phyloP scores from a whole-genome alignment of 1,140 invertebrate genomes.

The Doryteuthis pealeii region DNA sequence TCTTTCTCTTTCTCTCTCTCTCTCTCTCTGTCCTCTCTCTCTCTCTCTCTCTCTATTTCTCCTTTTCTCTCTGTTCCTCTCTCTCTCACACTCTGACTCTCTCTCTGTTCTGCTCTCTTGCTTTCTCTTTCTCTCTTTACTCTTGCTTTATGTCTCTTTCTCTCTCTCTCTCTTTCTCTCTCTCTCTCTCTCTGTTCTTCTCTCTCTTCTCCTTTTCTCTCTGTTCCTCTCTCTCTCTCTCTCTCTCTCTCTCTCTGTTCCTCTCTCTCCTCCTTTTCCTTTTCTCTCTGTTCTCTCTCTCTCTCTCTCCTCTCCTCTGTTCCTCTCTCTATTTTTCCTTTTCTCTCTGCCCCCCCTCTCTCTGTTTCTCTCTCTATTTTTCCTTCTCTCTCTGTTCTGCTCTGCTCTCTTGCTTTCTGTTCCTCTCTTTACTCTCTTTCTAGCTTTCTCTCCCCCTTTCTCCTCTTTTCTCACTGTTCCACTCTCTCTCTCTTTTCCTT shows the following conservation, averaged over 20 bases:
- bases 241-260: neutral
- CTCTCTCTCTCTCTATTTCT: too few species aligned
- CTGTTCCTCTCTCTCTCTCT: neutral
- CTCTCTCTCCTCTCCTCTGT: neutral
- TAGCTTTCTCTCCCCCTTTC: neutral
- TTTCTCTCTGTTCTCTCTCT: neutral
- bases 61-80: fast-evolving
- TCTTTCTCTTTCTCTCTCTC: neutral
- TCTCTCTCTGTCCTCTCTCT: too few species aligned
- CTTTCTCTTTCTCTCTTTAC: neutral
- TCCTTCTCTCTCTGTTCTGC: neutral
- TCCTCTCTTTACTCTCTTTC: neutral
- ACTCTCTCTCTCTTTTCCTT: neutral
- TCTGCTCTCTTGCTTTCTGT: neutral
- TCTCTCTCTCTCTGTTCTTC: neutral
- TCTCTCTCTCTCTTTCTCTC: constrained; percentile 1
- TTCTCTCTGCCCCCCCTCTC: neutral
- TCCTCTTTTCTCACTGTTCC: neutral
- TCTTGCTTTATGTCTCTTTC: neutral
- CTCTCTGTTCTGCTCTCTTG: neutral
- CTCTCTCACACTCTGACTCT: neutral
- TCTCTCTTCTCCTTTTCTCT: neutral
- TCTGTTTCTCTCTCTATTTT: neutral
- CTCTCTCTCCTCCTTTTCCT: neutral
- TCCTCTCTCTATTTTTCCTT: neutral